These are phyloP conservation scores for Ectemnius continuus DNA, from an alignment of 2,888 invertebrate genomes.

Conservation along the genomic window DNA sequence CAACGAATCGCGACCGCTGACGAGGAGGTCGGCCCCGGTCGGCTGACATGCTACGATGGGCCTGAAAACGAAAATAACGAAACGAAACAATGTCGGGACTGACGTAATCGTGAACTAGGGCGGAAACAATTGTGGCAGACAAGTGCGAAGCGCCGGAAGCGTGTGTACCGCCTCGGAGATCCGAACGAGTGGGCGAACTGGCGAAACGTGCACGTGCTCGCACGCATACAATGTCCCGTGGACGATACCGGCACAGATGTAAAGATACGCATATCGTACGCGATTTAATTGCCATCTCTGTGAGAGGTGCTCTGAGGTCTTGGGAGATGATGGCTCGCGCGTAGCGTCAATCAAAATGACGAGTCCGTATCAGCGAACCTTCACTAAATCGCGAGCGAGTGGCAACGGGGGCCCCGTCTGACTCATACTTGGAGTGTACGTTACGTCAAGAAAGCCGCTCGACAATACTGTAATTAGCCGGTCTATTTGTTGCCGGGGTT, in stretches of 20 bases:
- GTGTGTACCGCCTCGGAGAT: slow-evolving; percentile 53
- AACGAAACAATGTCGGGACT: slow-evolving; percentile 76
- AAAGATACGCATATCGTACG: too few relatives aligned
- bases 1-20: slow-evolving; percentile 25
- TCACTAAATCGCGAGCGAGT: slow-evolving; percentile 7
- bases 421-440: slow-evolving; percentile 20
- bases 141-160: slow-evolving; percentile 77
- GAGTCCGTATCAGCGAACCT: neutral
- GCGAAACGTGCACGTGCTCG: slow-evolving; percentile 53
- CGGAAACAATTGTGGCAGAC: slow-evolving; percentile 77
- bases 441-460: slow-evolving; percentile 35
- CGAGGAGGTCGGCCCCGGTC: slow-evolving; percentile 42
- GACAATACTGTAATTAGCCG: slow-evolving; percentile 48
- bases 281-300: too few relatives aligned
- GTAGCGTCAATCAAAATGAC: slow-evolving; percentile 2
- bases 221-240: neutral
- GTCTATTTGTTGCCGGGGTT: slow-evolving; percentile 49
- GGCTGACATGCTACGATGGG: slow-evolving; percentile 76
- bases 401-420: slow-evolving; percentile 13
- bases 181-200: slow-evolving; percentile 48
- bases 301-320: too few relatives aligned
- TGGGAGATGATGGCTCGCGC: neutral
- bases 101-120: slow-evolving; percentile 76
- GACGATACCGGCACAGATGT: too few relatives aligned
- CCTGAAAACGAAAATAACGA: slow-evolving; percentile 77